phyloP scores from a whole-genome alignment of 1,140 invertebrate genomes.

The Drosophila dunni region DNA sequence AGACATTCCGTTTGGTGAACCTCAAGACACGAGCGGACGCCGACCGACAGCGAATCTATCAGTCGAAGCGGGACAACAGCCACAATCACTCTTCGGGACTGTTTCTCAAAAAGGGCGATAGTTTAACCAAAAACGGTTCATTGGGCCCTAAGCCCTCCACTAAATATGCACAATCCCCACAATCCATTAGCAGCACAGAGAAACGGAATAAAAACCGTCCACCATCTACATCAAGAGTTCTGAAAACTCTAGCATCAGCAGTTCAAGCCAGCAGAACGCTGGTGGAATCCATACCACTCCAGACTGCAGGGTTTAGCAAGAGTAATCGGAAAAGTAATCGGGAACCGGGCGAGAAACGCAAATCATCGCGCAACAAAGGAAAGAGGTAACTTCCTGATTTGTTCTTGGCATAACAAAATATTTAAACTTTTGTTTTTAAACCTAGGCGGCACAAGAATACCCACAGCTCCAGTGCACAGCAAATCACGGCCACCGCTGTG shows the following conservation, averaged over 20 bases:
- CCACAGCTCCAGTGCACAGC: conserved; percentile 78
- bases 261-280: conserved; percentile 47
- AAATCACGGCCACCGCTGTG: conserved; percentile 76
- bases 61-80: conserved; percentile 66
- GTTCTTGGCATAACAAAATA: not conserved
- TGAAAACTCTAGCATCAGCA: conserved; percentile 62
- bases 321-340: conserved; percentile 55
- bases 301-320: conserved; percentile 39
- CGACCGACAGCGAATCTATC: conserved; percentile 51
- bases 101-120: conserved; percentile 49
- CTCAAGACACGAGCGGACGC: conserved; percentile 79
- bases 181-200: conserved; percentile 40
- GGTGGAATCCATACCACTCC: conserved; percentile 40
- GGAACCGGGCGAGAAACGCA: conserved; percentile 50
- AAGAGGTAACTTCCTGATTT: conserved; percentile 50
- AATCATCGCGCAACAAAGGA: conserved; percentile 63
- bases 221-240: conserved; percentile 49
- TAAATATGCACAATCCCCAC: conserved; percentile 54
- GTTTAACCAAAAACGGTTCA: conserved; percentile 23
- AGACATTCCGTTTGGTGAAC: conserved; percentile 89
- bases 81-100: conserved; percentile 45
- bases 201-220: conserved; percentile 58
- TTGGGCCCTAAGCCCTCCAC: conserved; percentile 36
- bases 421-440: not conserved
- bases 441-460: conserved; percentile 72